phyloP scores from a whole-genome alignment of 2,888 invertebrate species.

The Andricus quercusramuli region DNA sequence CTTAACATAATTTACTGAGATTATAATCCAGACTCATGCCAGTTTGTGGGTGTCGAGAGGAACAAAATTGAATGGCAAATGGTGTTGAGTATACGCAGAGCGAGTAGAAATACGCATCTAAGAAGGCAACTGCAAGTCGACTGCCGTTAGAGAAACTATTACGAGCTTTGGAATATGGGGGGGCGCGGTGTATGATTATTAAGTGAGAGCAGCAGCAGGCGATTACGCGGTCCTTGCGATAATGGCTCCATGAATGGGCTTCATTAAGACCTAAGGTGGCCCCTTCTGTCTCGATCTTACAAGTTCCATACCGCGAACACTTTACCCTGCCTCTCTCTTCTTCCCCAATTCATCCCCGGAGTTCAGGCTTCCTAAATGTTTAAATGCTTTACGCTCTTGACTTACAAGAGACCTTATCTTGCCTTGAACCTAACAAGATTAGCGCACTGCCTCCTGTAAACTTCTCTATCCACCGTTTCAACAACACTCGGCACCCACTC shows the following conservation, averaged over 20 bases:
- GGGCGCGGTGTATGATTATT: constrained; percentile 69
- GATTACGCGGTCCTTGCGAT: constrained; percentile 74
- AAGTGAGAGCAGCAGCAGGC: constrained; percentile 74
- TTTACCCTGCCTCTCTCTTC: constrained; percentile 43
- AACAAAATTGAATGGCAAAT: constrained; percentile 62
- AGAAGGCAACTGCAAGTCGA: constrained; percentile 24
- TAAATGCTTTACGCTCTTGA: constrained; percentile 41
- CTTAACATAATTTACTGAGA: constrained; percentile 53
- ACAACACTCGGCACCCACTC: constrained; percentile 43
- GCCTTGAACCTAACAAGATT: constrained; percentile 51
- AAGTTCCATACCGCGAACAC: constrained; percentile 58
- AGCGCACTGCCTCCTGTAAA: constrained; percentile 44
- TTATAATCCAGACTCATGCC: constrained; percentile 34
- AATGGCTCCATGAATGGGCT: constrained; percentile 76
- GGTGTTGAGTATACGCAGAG: constrained; percentile 52
- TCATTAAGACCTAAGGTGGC: constrained; percentile 72
- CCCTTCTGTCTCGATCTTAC: constrained; percentile 56
- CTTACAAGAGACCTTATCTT: constrained; percentile 47
- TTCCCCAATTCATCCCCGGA: constrained; percentile 42
- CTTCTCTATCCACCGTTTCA: constrained; percentile 43
- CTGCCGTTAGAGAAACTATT: constrained; percentile 64
- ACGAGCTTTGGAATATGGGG: constrained; percentile 68
- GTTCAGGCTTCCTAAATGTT: constrained; percentile 50
- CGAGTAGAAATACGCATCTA: constrained; percentile 45
- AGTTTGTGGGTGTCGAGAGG: constrained; percentile 50